These are phyloP conservation scores for Patella caerulea DNA, from an alignment of 2,888 invertebrate genomes.

Conservation along the genomic window DNA sequence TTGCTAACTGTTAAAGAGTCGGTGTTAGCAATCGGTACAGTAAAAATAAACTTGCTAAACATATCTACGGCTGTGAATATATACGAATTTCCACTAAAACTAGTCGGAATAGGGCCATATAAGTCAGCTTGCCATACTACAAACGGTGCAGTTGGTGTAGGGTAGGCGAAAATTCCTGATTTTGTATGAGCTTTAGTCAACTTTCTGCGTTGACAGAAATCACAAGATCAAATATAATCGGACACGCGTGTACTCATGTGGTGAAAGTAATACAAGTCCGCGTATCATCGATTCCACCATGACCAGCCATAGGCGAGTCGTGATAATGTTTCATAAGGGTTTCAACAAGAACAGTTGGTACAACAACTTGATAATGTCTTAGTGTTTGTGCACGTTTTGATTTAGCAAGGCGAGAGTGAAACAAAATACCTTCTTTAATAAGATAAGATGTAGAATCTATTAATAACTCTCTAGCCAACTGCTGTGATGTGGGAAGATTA, in stretches of 20 bases:
- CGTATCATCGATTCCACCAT: conserved; percentile 30
- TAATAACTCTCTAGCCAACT: conserved; percentile 25
- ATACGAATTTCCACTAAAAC: conserved; percentile 18
- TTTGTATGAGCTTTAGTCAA: conserved; percentile 19
- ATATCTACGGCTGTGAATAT: conserved; percentile 25
- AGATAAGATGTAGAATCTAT: conserved; percentile 28
- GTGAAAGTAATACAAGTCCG: conserved; percentile 23
- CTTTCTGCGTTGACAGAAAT: conserved; percentile 25
- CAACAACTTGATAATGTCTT: conserved; percentile 26
- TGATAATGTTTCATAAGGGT: conserved; percentile 26
- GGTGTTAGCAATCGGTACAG: conserved; percentile 23
- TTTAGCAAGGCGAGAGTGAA: conserved; percentile 26
- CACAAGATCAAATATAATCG: conserved; percentile 26
- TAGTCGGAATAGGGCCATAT: conserved; percentile 24
- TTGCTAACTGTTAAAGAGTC: conserved; percentile 20
- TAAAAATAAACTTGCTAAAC: conserved; percentile 20
- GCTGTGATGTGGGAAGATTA: conserved; percentile 27
- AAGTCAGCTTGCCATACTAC: conserved; percentile 28
- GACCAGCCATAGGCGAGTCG: conserved; percentile 28
- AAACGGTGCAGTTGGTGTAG: conserved; percentile 24
- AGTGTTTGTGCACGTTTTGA: conserved; percentile 25
- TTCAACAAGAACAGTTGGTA: conserved; percentile 26
- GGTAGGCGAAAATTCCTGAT: conserved; percentile 18
- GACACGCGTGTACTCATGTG: conserved; percentile 18
- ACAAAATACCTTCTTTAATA: conserved; percentile 28